Evolutionary conservation across 2,888 invertebrate species (phyloP), one percentile per base, ranked within the genome.

Genomic region (Theodoxus fluviatilis): DNA sequence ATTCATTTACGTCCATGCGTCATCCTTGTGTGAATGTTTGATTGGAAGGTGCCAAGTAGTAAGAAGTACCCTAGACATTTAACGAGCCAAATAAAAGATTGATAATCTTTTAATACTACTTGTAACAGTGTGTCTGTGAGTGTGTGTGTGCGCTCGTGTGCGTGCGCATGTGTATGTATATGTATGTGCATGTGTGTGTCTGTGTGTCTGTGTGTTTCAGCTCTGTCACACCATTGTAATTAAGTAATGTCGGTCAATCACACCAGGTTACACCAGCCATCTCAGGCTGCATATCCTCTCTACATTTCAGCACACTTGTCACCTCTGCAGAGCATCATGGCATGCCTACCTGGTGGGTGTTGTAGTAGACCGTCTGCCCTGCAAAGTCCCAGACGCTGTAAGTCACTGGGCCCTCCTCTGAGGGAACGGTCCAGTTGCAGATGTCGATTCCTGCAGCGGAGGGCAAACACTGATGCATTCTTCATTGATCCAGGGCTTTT

Each of bases 311-410:
- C n/a, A n/a, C n/a, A n/a, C n/a, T n/a, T n/a, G n/a, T n/a, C n/a
- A n/a, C n/a, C n/a, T n/a, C n/a, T n/a, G n/a, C n/a, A n/a, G n/a
- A n/a, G n/a, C n/a, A n/a, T n/a, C n/a, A n/a, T n/a, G n/a, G n/a
- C n/a, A n/a, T 47, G 18, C 18, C 18, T 47, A 85, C 85, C 82
- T 86, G 86, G 74, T 87, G 87, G 4, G 87, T 86, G 76, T 87
- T 87, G 79, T 87, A 87, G 75, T 87, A 87, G 18, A 87, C 84
- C 22, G 85, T 85, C 73, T 87, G 86, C 1, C 86, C 86, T 69
- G 86, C 86, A 79, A 86, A 86, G 73, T 86, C 86, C 86, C 86
- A 86, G 6, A 85, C 82, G 74, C 82, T 84, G 79, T 80, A 86
- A 1, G 81, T 81, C 18, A 83, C 74, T 35, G 76, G 68, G n/a